Base-by-base conservation (phyloP, 2,888 invertebrate genomes). In the Drosophila emarginata region DNA sequence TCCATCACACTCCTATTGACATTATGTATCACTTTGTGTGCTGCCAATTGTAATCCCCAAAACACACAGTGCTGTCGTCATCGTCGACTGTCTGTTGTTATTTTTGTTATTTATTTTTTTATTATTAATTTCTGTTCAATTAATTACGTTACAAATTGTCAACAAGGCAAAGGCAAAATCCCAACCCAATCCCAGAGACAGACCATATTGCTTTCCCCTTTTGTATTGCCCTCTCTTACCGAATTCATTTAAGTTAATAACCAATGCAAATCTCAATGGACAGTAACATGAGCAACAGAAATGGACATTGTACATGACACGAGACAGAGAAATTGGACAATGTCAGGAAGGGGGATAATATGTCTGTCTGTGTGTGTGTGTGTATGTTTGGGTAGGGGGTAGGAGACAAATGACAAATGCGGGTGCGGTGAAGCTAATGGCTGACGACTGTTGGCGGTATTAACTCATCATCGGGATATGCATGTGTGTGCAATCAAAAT, bases 71-170 rank as follows among this genome's bases (percentile, higher is more conserved):
- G 76, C 59, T 69, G 77, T 66, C 78, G 86, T 85, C 83, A 74
- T 87, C 80, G 56, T 66, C 39, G 74, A 45, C 66, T 72, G 67
- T 56, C 74, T 72, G 65, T 28, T 51, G 32, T 26, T 58, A 12
- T 39, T 54, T 37, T 40, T 36, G 37, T 60, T 54, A 52, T 65
- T 69, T 69, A 70, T 74, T 58, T 0, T 32, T 75, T 74, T 75
- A 5, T 75, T 88, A 84, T 84, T 84, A 87, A 87, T 88, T 84
- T 77, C 68, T 53, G 72, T 76, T 86, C 79, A 86, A 84, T 84
- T 83, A 84, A 84, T 84, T 88, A 86, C 72, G 72, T 76, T 83
- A 77, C 87, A 83, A 80, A 86, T 88, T 84, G 88, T 88, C 88
- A 84, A 83, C 80, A 77, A 80, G 78, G 61, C 64, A 54, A 57